Conservation (phyloP, 2,888 invertebrate genomes). For the Rhagophthalmus giganteus region DNA sequence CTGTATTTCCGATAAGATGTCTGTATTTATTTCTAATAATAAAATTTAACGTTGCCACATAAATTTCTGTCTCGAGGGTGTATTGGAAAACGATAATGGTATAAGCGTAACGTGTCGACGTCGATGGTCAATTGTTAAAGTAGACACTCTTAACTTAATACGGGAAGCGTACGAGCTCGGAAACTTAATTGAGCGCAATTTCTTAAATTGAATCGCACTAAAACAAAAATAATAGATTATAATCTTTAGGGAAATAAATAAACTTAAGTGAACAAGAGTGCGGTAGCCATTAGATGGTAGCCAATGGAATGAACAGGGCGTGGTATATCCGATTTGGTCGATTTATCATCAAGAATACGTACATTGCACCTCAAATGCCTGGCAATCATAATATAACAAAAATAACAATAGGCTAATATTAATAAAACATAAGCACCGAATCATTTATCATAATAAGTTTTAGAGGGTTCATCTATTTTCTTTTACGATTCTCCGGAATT, state of each 20-base stretch:
- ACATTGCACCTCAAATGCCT: conserved; percentile 8
- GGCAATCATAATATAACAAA: conserved; percentile 6
- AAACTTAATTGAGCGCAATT: too few relatives aligned
- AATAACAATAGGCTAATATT: conserved; percentile 9
- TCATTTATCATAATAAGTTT: conserved; percentile 11
- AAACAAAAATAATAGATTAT: neutral
- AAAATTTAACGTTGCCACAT: too few relatives aligned
- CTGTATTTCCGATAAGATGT: too few relatives aligned
- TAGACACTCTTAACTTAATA: too few relatives aligned
- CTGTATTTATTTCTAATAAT: too few relatives aligned
- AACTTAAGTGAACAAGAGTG: conserved; percentile 15
- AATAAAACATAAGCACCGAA: conserved; percentile 3
- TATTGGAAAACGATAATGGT: too few relatives aligned
- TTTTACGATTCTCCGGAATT: conserved; percentile 3
- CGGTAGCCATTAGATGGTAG: conserved; percentile 30
- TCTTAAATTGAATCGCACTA: too few relatives aligned
- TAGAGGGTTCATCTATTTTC: conserved; percentile 1
- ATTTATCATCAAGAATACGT: conserved; percentile 28
- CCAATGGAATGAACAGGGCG: conserved; percentile 32
- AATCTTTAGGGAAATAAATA: conserved; percentile 1
- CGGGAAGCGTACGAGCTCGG: too few relatives aligned
- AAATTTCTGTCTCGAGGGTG: too few relatives aligned
- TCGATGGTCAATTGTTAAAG: too few relatives aligned
- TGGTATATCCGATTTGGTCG: conserved; percentile 26
- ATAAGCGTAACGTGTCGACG: too few relatives aligned